These are phyloP conservation scores for Heliconius melpomene DNA, from an alignment of 1,140 invertebrate species.

Conservation along the genomic window DNA sequence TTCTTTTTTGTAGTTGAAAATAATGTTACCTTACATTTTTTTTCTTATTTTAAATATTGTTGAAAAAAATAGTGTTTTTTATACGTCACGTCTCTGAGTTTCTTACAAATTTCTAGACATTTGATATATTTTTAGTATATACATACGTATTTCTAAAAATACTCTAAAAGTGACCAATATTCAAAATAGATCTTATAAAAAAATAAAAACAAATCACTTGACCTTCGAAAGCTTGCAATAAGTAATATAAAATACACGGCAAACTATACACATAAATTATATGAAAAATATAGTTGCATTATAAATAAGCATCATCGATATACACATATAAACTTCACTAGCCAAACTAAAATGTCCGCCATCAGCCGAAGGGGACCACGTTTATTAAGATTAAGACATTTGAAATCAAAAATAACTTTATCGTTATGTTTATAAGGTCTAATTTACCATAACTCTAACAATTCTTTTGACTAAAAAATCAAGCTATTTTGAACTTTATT, in stretches of 20 bases:
- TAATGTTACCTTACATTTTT: too few relatives aligned
- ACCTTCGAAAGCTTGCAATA: too few relatives aligned
- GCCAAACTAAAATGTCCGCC: slow-evolving; percentile 62
- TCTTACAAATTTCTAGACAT: too few relatives aligned
- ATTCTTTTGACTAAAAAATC: not conserved
- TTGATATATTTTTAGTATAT: too few relatives aligned
- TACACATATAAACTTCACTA: slow-evolving; percentile 38
- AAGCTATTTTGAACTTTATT: slow-evolving; percentile 35
- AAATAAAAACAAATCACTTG: too few relatives aligned
- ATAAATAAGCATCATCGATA: slow-evolving; percentile 25
- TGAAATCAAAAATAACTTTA: slow-evolving; percentile 32
- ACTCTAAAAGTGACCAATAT: too few relatives aligned
- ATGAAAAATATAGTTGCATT: not conserved
- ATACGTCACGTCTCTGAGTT: too few relatives aligned
- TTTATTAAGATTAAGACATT: slow-evolving; percentile 32
- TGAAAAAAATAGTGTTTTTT: too few relatives aligned
- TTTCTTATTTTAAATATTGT: too few relatives aligned
- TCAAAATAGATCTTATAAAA: too few relatives aligned
- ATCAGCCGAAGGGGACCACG: slow-evolving; percentile 41
- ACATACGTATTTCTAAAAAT: too few relatives aligned
- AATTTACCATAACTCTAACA: slow-evolving; percentile 25
- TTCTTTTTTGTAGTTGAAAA: too few relatives aligned
- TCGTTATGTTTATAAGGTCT: slow-evolving; percentile 8
- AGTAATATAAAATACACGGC: not conserved
- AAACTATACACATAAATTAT: not conserved